These are phyloP conservation scores for Metacarcinus magister DNA, from an alignment of 2,888 invertebrate species.

Conservation along the genomic window DNA sequence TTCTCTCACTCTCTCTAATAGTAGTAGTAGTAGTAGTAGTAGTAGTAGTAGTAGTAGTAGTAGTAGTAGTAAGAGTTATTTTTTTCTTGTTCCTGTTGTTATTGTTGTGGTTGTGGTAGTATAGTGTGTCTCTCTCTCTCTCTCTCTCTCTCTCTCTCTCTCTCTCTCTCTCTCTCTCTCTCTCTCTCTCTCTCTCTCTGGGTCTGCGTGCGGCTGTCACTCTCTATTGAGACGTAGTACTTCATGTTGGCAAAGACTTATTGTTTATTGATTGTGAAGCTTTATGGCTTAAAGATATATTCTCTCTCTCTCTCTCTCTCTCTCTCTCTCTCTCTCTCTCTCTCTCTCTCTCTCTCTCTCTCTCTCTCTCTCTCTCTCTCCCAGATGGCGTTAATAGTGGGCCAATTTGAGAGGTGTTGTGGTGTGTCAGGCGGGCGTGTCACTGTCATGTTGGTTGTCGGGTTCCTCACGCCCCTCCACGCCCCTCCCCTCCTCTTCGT, in stretches of 20 bases:
- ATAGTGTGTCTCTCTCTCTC: too few species aligned
- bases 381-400: constrained; percentile 20
- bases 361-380: constrained; percentile 45
- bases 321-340: constrained; percentile 27
- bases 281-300: background rate
- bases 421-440: constrained; percentile 51
- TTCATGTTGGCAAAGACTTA: background rate
- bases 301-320: background rate
- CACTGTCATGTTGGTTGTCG: constrained; percentile 58
- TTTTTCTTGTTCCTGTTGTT: too few species aligned
- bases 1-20: background rate
- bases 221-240: background rate
- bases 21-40: background rate
- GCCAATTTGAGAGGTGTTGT: constrained; percentile 42
- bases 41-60: constrained; percentile 6
- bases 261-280: background rate
- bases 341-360: constrained; percentile 48
- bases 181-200: background rate
- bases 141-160: background rate
- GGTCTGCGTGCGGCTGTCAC: background rate
- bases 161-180: too few species aligned
- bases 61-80: background rate
- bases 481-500: background rate
- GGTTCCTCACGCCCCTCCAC: background rate
- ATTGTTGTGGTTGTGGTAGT: too few species aligned